Percentiles rank a stretch among this genome's conserved stretches.
Conservation (phyloP, 2,113 vertebrate species). For the Aix galericulata region DNA sequence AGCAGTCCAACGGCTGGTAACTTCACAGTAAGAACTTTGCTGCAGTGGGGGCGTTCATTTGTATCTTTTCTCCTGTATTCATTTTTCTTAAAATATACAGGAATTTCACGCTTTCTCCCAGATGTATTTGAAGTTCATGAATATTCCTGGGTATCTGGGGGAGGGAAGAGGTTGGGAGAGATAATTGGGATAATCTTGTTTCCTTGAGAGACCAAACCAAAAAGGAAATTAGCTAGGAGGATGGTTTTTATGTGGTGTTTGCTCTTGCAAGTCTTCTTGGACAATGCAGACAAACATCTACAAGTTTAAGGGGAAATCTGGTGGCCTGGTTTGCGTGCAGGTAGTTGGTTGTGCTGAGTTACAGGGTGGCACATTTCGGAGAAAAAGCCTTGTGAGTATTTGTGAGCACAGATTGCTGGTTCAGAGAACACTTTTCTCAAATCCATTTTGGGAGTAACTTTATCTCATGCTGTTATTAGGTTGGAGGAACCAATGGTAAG, state of each 20-base stretch:
- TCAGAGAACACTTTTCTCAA: slow-evolving; percentile 21
- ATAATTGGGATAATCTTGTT: neutral
- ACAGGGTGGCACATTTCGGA: neutral
- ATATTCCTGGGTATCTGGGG: neutral
- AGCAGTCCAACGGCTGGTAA: neutral
- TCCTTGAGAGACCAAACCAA: neutral
- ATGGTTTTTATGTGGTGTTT: neutral
- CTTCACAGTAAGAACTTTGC: neutral
- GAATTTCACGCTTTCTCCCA: neutral
- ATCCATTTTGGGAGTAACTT: slow-evolving; percentile 66
- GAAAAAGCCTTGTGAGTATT: neutral
- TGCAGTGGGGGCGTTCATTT: neutral
- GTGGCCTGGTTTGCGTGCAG: neutral
- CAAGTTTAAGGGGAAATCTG: neutral
- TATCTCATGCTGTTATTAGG: slow-evolving; percentile 80
- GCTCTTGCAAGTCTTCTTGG: neutral
- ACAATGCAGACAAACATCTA: fast-evolving
- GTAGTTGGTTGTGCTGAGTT: slow-evolving; percentile 3
- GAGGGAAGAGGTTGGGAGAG: neutral
- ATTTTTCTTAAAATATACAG: neutral
- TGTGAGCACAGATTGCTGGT: neutral
- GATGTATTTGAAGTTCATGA: neutral
- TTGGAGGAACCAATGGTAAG: slow-evolving; percentile 80
- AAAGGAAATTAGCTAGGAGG: neutral
- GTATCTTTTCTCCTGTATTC: neutral